phyloP scores from a whole-genome alignment of 2,888 invertebrate genomes.

The Drosophila cognata region DNA sequence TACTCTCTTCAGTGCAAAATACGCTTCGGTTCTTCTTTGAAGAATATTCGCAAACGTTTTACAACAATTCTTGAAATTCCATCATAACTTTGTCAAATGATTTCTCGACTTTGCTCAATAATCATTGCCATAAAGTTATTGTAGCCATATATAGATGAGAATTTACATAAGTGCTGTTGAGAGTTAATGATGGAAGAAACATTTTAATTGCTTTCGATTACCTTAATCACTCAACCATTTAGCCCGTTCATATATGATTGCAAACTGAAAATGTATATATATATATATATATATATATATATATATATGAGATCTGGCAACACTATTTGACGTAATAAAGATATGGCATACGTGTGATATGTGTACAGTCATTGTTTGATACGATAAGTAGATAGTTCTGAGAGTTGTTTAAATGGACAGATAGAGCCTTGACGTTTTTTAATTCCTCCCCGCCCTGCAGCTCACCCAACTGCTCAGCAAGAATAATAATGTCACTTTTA shows the following conservation, averaged over 20 bases:
- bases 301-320: neutral
- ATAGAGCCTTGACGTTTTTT: neutral
- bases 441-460: neutral
- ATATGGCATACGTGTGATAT: slow-evolving; percentile 12
- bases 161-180: slow-evolving; percentile 3
- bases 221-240: slow-evolving; percentile 10
- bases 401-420: neutral
- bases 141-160: neutral
- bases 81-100: slow-evolving; percentile 1
- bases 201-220: slow-evolving; percentile 27
- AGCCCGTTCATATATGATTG: slow-evolving; percentile 19
- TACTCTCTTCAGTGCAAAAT: neutral
- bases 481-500: slow-evolving; percentile 53
- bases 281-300: slow-evolving; percentile 4
- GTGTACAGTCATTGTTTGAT: slow-evolving; percentile 5
- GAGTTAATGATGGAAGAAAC: slow-evolving; percentile 14
- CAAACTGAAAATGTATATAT: slow-evolving; percentile 3
- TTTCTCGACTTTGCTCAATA: slow-evolving; percentile 1
- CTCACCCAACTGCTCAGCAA: slow-evolving; percentile 23
- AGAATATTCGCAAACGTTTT: slow-evolving; percentile 1
- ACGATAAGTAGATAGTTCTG: neutral
- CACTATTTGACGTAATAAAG: neutral
- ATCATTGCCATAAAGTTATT: neutral
- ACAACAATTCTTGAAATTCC: neutral
- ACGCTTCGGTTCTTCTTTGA: neutral